A percentile compares a stretch with the other conserved stretches of the same genome.
Evolutionary conservation across 1,140 invertebrate species (phyloP).

Genomic region (Bombus huntii): DNA sequence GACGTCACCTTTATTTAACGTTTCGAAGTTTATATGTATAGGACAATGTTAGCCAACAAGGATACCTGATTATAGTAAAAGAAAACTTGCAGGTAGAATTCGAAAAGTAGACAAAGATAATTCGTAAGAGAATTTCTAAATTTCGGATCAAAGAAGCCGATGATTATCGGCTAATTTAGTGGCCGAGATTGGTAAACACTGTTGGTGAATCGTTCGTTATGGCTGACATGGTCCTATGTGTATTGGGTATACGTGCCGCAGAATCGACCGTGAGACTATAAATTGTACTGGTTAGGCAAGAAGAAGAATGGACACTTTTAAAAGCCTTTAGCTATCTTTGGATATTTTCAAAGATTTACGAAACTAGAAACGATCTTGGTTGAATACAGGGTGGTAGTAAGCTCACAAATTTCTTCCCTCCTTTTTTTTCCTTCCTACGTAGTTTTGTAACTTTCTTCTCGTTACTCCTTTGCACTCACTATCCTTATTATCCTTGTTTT

Average conservation of each 20-base stretch:
- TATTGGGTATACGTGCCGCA: constrained; percentile 49
- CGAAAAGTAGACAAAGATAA: not conserved
- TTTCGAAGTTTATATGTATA: too few species aligned
- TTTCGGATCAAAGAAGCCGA: constrained; percentile 16
- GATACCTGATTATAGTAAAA: not conserved
- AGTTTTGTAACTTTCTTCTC: not conserved
- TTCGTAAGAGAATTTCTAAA: not conserved
- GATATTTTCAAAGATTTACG: constrained; percentile 23
- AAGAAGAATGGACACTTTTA: constrained; percentile 8
- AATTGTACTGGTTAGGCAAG: not conserved
- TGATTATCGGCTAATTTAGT: constrained; percentile 75
- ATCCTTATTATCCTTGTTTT: not conserved
- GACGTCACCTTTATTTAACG: not conserved
- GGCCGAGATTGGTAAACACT: constrained; percentile 56
- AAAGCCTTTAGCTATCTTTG: constrained; percentile 10
- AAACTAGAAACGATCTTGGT: not conserved
- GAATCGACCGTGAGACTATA: not conserved
- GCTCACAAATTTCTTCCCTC: not conserved
- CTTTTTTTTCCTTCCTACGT: not conserved
- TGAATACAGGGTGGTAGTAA: not conserved
- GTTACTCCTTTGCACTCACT: not conserved
- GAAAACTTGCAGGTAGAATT: not conserved
- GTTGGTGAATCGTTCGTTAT: constrained; percentile 70
- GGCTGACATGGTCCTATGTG: constrained; percentile 52
- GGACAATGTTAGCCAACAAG: not conserved